Percentiles rank a stretch among this genome's conserved stretches.
Conservation (phyloP, 2,113 vertebrate species). For the Poecilia latipinna region DNA sequence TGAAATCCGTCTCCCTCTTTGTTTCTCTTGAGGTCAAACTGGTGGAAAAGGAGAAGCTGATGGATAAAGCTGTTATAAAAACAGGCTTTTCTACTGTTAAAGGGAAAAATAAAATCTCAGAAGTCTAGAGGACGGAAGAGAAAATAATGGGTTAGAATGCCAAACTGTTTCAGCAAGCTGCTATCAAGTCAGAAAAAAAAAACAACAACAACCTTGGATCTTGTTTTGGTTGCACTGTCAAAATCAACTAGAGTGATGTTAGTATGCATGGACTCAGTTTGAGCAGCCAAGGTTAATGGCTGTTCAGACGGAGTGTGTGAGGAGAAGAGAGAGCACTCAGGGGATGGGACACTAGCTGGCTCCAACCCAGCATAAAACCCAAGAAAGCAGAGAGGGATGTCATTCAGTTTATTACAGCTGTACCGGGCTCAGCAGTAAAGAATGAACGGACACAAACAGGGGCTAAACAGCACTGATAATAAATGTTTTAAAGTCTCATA, state of each 20-base stretch:
- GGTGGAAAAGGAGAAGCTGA: background rate
- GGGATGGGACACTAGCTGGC: constrained; percentile 38
- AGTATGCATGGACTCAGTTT: constrained; percentile 14
- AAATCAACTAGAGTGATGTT: constrained; percentile 29
- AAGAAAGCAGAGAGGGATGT: constrained; percentile 2
- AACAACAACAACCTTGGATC: constrained; percentile 20
- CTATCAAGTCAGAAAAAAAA: constrained; percentile 30
- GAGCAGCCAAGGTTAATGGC: constrained; percentile 43
- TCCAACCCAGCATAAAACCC: constrained; percentile 10
- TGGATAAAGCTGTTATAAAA: background rate
- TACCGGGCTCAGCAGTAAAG: background rate
- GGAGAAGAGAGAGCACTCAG: constrained; percentile 19
- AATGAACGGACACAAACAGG: background rate
- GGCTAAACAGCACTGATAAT: background rate
- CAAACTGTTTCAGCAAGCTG: constrained; percentile 21
- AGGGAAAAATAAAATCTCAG: background rate
- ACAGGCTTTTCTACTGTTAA: background rate
- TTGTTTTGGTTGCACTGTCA: constrained; percentile 14
- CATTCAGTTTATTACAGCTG: too few species aligned
- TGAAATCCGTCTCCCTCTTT: background rate
- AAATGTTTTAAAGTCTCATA: background rate
- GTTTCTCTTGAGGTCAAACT: background rate
- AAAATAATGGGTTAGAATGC: constrained; percentile 8
- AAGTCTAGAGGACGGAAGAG: background rate
- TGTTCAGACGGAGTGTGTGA: constrained; percentile 34